Base-by-base conservation (phyloP, 2,113 vertebrate genomes). In the Rousettus leschenaultii region DNA sequence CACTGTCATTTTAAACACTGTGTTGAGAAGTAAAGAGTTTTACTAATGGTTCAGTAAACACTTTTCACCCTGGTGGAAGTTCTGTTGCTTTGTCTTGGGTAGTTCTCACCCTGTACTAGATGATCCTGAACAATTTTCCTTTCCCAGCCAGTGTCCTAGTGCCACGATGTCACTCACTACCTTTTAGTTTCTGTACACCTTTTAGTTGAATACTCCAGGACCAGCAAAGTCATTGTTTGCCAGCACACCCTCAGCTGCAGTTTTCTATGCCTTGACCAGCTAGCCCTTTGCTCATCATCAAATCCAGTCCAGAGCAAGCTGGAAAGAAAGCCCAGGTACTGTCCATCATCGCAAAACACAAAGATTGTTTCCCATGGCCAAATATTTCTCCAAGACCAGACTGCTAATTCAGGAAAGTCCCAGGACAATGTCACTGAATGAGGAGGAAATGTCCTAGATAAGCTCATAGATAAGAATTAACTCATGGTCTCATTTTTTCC, bases 71-170 rank as follows among this genome's bases (percentile, higher is more conserved):
- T 14, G 0, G 0, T 79, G 57, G 88, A 94, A 94, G 59, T 2
- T 13, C 26, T 43, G 22, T 59, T 84, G 65, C 12, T 53, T 86
- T 59, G 92, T 93, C 74, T 51, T 26, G 28, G 40, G n/a, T 71
- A 57, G 40, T 74, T 83, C 73, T 83, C 51, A 94, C 65, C 45
- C 96, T 89, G 15, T 51, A 51, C 51, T 51, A 51, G 51, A 51
- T 16, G 84, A 92, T 59, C 80, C 80, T 85, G 63, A 96, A 91
- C 0, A 57, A 84, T 88, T 80, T 95, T 96, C 45, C 70, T 79
- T 70, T 95, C 74, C 66, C 30, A 84, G 2, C 53, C 22, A 8
- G 10, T 53, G 22, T 87, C 26, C 59, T 12, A 30, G 55, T 68
- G 21, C 43, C 87, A 51, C 2, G 15, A 51, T 16, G 51, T 51